Conservation (phyloP, 2,797 vertebrate genomes). For the Anomalospiza imberbis region DNA sequence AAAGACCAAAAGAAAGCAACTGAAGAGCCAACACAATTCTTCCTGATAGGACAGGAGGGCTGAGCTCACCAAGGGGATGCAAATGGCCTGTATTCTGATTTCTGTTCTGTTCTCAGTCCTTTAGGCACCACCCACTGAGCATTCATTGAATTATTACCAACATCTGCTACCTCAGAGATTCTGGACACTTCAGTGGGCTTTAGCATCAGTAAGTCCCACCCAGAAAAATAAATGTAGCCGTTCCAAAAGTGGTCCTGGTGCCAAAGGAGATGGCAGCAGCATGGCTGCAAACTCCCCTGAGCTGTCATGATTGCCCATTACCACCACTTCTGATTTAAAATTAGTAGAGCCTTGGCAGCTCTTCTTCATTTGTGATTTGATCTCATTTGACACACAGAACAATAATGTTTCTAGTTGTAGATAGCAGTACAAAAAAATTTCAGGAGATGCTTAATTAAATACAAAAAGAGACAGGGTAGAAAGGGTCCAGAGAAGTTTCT, state of each 20-base stretch:
- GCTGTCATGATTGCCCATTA: not conserved
- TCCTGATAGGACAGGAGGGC: not conserved
- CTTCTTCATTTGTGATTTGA: not conserved
- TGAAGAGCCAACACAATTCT: not conserved
- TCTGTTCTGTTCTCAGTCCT: rapidly evolving
- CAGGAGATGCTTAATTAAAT: not conserved
- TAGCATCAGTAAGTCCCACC: not conserved
- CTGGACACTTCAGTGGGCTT: not conserved
- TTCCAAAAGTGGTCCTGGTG: not conserved
- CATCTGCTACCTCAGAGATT: not conserved
- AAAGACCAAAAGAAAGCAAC: not conserved
- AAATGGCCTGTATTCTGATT: not conserved
- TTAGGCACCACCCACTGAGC: not conserved
- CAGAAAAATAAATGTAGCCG: not conserved
- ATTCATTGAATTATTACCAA: not conserved
- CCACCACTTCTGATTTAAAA: not conserved
- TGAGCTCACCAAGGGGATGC: not conserved
- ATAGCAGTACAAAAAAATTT: not conserved
- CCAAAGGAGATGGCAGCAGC: not conserved
- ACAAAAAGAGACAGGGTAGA: not conserved
- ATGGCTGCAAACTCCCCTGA: not conserved
- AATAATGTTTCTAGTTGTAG: not conserved
- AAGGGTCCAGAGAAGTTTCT: not conserved
- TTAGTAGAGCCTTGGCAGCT: not conserved
- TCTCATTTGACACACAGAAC: not conserved